A percentile compares a stretch with the other conserved stretches of the same genome.
Conservation (phyloP, 2,113 vertebrate species). For the Fregetta grallaria region DNA sequence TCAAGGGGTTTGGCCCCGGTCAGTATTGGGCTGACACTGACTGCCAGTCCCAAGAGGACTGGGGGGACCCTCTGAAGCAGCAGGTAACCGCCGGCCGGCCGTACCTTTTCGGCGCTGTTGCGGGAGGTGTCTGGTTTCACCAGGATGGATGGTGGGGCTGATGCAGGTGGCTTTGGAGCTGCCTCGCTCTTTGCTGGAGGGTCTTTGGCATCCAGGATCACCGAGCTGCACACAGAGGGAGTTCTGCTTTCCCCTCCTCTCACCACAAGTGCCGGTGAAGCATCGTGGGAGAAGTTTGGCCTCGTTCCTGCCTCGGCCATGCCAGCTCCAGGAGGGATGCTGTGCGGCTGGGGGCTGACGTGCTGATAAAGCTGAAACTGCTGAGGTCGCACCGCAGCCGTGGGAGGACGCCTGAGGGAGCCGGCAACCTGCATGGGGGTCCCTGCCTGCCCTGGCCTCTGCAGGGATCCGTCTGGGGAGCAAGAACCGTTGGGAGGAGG, state of each 20-base stretch:
- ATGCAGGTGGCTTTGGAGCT: constrained; percentile 58
- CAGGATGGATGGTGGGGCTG: constrained; percentile 88
- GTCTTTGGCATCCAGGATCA: constrained; percentile 79
- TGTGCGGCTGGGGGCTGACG: neutral
- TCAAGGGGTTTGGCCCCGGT: fast-evolving
- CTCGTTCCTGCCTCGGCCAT: constrained; percentile 72
- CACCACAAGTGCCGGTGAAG: neutral
- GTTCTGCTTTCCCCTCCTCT: constrained; percentile 51
- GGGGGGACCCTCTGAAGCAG: neutral
- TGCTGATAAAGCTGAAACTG: constrained; percentile 75
- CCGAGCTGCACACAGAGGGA: constrained; percentile 70
- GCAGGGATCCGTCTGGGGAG: constrained; percentile 74
- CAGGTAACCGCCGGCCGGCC: fast-evolving
- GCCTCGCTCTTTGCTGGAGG: constrained; percentile 65
- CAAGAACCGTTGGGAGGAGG: neutral
- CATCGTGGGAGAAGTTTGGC: constrained; percentile 54
- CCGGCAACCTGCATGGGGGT: constrained; percentile 61
- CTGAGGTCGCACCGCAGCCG: constrained; percentile 42
- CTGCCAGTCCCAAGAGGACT: neutral
- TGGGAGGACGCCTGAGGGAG: constrained; percentile 63
- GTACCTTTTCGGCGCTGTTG: constrained; percentile 86
- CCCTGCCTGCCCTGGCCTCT: constrained; percentile 65
- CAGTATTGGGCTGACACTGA: fast-evolving
- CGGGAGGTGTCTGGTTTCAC: constrained; percentile 88
- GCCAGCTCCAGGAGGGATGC: neutral